Percentiles rank a stretch among this genome's conserved stretches.
These are phyloP conservation scores for Falco biarmicus DNA, from an alignment of 2,797 vertebrate genomes.

Conservation along the genomic window DNA sequence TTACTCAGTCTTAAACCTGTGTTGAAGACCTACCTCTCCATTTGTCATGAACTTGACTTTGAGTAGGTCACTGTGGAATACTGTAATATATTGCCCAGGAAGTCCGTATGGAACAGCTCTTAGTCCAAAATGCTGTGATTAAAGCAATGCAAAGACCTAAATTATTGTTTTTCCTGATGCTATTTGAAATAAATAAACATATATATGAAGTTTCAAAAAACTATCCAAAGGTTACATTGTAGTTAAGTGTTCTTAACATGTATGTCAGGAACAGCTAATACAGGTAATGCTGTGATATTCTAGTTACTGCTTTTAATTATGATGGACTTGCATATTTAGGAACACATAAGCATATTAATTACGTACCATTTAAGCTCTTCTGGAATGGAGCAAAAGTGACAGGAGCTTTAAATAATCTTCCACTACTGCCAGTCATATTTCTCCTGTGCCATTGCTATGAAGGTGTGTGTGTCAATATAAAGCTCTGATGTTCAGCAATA, in stretches of 20 bases:
- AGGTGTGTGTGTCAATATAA: neutral
- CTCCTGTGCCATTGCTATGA: neutral
- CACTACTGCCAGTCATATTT: neutral
- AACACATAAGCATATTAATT: constrained; percentile 39
- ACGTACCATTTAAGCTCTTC: neutral
- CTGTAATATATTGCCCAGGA: neutral
- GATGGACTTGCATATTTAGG: constrained; percentile 26
- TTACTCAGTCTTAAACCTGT: constrained; percentile 24
- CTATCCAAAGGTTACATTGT: neutral
- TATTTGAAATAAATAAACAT: neutral
- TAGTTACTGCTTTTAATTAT: constrained; percentile 27
- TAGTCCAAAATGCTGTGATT: neutral
- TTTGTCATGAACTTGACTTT: constrained; percentile 31
- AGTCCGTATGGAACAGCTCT: neutral
- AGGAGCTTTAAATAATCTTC: constrained; percentile 22
- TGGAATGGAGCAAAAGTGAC: constrained; percentile 33
- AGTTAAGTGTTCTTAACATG: neutral
- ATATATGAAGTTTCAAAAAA: neutral
- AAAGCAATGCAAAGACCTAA: neutral
- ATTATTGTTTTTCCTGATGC: neutral
- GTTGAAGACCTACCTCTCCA: neutral
- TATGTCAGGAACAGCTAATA: neutral
- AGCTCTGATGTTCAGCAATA: neutral
- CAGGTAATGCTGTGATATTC: neutral
- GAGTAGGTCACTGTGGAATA: constrained; percentile 3